Evolutionary conservation across 2,113 vertebrate genomes (phyloP).

Genomic region (Aegotheles bennettii): DNA sequence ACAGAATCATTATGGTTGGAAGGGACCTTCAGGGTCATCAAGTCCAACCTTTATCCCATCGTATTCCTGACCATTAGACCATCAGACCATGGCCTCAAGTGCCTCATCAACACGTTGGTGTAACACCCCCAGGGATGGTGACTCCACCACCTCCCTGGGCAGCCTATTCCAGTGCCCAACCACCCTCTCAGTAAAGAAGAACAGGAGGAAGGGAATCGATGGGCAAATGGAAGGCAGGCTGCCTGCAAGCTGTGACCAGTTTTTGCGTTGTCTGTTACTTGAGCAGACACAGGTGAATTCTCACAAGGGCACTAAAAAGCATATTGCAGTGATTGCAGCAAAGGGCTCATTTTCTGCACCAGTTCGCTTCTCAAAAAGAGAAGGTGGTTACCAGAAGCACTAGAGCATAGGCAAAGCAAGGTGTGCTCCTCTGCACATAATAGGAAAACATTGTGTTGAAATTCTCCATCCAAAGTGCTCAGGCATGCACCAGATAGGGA

Average conservation of each 20-base stretch:
- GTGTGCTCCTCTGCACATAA: neutral
- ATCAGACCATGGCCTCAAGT: no score
- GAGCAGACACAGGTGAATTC: neutral
- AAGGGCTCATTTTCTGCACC: neutral
- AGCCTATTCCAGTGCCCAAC: no score
- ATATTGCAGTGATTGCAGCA: neutral
- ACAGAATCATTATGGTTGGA: no score
- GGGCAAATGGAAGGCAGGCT: neutral
- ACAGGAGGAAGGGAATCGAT: neutral
- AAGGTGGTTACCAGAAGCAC: neutral
- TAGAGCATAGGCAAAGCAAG: neutral
- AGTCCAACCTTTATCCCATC: no score
- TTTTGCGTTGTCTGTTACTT: neutral
- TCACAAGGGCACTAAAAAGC: neutral
- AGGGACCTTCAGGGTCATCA: no score
- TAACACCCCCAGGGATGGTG: no score
- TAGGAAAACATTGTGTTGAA: neutral
- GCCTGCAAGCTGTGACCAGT: neutral
- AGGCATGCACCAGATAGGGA: neutral
- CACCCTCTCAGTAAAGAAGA: no score
- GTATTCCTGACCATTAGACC: no score
- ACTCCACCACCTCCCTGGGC: no score
- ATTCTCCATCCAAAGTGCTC: neutral
- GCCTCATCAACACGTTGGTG: no score
- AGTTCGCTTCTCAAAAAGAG: neutral